phyloP scores from a whole-genome alignment of 2,113 vertebrate species.

The Platichthys flesus region DNA sequence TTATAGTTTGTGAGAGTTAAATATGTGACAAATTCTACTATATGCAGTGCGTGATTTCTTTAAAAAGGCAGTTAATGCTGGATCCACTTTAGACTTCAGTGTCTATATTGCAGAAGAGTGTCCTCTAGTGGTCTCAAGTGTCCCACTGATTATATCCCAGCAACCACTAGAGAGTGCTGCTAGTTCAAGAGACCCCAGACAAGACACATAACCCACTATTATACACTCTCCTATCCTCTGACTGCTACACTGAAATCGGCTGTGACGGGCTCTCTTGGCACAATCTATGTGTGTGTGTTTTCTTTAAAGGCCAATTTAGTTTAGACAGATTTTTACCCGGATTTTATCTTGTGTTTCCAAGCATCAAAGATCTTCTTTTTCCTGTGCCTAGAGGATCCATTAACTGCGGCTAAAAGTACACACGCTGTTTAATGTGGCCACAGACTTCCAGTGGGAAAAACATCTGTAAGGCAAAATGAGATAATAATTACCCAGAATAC shows the following conservation, averaged over 20 bases:
- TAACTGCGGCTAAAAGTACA: too few species aligned
- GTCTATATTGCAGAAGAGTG: slow-evolving; percentile 42
- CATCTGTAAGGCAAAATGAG: too few species aligned
- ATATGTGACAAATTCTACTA: not conserved
- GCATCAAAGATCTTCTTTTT: too few species aligned
- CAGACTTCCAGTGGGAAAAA: too few species aligned
- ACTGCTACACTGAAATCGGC: not conserved
- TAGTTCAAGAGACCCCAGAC: not conserved
- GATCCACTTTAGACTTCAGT: not conserved
- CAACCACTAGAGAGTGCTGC: not conserved
- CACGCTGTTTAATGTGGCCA: too few species aligned
- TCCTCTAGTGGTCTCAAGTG: slow-evolving; percentile 51
- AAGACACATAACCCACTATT: not conserved
- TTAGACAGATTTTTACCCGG: too few species aligned
- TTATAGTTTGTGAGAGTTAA: not conserved
- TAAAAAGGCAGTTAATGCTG: not conserved
- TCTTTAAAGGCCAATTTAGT: too few species aligned
- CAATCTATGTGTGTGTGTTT: too few species aligned
- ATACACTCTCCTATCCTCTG: not conserved
- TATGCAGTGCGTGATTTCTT: not conserved
- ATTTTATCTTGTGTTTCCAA: too few species aligned
- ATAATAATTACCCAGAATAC: too few species aligned
- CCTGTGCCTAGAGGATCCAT: too few species aligned
- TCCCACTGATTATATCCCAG: not conserved
- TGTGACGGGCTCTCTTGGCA: not conserved